phyloP scores from a whole-genome alignment of 2,888 invertebrate species.

The Tupiocoris notatus region DNA sequence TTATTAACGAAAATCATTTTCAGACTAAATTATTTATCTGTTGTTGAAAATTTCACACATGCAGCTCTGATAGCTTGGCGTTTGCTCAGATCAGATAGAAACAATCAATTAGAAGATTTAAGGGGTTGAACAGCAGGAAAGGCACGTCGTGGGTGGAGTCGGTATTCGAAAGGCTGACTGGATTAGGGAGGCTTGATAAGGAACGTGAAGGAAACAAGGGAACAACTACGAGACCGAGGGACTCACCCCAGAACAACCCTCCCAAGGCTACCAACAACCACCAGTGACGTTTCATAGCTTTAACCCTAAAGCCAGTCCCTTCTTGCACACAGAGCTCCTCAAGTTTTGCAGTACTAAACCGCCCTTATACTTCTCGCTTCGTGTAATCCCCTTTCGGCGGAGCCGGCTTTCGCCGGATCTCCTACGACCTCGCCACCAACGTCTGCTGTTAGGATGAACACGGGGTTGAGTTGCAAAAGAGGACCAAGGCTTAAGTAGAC shows the following conservation, averaged over 20 bases:
- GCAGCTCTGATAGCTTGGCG: no score
- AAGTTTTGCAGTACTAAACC: slow-evolving; percentile 31
- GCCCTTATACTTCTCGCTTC: slow-evolving; percentile 15
- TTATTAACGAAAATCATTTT: no score
- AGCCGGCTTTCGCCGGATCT: neutral
- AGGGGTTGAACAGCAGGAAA: neutral
- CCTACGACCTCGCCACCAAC: neutral
- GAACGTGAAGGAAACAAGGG: neutral
- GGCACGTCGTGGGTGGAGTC: neutral
- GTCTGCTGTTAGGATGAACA: neutral
- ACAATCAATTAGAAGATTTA: neutral
- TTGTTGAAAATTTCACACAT: no score
- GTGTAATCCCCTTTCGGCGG: slow-evolving; percentile 29
- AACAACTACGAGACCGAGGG: neutral
- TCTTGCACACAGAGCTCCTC: no score
- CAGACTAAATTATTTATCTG: no score
- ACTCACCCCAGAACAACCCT: neutral
- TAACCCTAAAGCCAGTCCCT: neutral
- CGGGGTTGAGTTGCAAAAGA: neutral
- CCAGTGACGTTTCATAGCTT: neutral
- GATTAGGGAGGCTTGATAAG: neutral
- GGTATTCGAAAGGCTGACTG: neutral
- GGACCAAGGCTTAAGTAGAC: neutral
- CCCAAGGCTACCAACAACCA: neutral
- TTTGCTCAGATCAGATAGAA: neutral